These are phyloP conservation scores for Heliconius erato DNA, from an alignment of 2,888 invertebrate genomes.

Conservation along the genomic window DNA sequence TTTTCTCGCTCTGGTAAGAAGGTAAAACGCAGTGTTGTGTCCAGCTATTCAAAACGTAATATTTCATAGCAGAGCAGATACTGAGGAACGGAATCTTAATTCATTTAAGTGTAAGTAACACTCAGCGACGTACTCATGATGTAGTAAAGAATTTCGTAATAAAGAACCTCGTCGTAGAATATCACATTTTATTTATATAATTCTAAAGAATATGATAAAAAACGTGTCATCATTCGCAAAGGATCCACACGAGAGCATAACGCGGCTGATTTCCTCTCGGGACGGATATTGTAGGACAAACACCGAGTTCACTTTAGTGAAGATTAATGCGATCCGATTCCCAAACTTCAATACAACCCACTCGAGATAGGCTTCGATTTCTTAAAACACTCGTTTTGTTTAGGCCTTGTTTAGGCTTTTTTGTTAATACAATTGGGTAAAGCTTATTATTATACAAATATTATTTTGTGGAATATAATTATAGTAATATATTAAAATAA, in stretches of 20 bases:
- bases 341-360: conserved; percentile 17
- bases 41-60: too few species aligned
- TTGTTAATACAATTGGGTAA: background rate
- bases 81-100: too few species aligned
- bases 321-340: conserved; percentile 23
- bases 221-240: background rate
- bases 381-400: background rate
- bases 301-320: conserved; percentile 21
- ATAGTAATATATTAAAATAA: background rate
- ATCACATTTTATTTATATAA: too few species aligned
- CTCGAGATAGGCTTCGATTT: background rate
- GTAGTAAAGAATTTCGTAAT: too few species aligned
- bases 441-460: background rate
- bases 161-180: background rate
- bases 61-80: too few species aligned
- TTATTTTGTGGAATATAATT: background rate
- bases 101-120: too few species aligned
- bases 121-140: too few species aligned
- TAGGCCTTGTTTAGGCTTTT: too few species aligned
- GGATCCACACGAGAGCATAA: background rate
- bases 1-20: too few species aligned
- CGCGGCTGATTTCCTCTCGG: conserved; percentile 5
- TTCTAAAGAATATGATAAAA: background rate
- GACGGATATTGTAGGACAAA: conserved; percentile 14
- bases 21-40: too few species aligned